Evolutionary conservation across 2,113 vertebrate genomes (phyloP).

Genomic region (Heteronetta atricapilla): DNA sequence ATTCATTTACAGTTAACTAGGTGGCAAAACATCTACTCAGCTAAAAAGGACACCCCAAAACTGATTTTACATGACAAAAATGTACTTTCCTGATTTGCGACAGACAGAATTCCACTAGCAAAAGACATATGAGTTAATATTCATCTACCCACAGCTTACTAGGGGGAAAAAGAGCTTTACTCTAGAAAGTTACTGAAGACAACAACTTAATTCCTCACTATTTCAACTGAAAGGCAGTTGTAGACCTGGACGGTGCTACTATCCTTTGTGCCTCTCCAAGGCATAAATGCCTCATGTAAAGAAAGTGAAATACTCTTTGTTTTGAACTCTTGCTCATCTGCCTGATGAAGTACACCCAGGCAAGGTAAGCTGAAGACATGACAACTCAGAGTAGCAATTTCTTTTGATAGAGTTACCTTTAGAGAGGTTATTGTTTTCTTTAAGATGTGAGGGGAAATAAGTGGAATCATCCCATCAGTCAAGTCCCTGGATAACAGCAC

Average conservation of each 20-base stretch:
- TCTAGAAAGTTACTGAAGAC: background rate
- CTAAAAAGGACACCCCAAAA: background rate
- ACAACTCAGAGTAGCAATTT: slow-evolving; percentile 5
- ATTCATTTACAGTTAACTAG: background rate
- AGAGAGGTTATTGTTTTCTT: slow-evolving; percentile 16
- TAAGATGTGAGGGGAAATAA: background rate
- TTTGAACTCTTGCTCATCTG: background rate
- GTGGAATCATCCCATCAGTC: background rate
- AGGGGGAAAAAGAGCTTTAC: background rate
- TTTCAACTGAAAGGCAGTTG: background rate
- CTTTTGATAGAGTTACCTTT: slow-evolving; percentile 32
- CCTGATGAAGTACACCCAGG: background rate
- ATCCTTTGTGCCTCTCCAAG: slow-evolving; percentile 13
- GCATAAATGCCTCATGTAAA: background rate
- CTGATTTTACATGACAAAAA: background rate
- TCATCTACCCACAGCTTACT: background rate
- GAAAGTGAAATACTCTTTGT: background rate
- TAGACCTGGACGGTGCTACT: background rate
- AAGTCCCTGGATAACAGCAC: background rate
- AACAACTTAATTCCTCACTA: slow-evolving; percentile 8
- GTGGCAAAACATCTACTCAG: background rate
- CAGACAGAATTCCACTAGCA: background rate
- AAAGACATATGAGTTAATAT: background rate
- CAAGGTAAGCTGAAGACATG: background rate
- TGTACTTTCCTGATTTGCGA: background rate